Base-by-base conservation (phyloP, 2,888 invertebrate species). In the Alloplasta piceator region DNA sequence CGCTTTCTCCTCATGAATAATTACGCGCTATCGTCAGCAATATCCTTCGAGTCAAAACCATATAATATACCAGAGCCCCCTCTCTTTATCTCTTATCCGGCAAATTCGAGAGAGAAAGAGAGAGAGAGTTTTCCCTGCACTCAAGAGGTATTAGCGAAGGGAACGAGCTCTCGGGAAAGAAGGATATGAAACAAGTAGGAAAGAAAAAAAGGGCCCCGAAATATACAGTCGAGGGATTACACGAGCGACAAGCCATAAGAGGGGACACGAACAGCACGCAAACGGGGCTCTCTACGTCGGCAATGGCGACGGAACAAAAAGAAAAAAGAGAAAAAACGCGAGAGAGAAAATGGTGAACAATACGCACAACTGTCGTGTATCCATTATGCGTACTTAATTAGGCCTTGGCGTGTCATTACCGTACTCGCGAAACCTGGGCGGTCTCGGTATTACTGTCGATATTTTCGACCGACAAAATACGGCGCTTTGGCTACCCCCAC, bases 321-420 rank as follows among this genome's bases (percentile, higher is more conserved):
- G n/a, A n/a, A 10, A 46, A 64, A 55, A 75, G 50, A 12, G 36
- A 46, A 9, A 64, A 9, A 66, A 36, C 56, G 56, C n/a, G 16
- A 52, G 68, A 66, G 16, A 14, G 55, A 67, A 56, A 14, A 39
- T 52, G 70, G 39, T 67, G 82, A 14, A 88, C 89, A 89, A 86
- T 88, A 82, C 85, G 88, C 86, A 87, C 90, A 89, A 90, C 90
- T 90, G 90, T 89, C 87, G 88, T 84, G 58, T 72, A 84, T 89
- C 89, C 86, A 90, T 91, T 89, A 89, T 89, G 87, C 87, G 85
- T 85, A 88, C 89, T 89, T 90, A 90, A 91, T 91, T 91, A 91
- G 89, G 88, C 87, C 85, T 87, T 83, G 82, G 82, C 82, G 84
- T 86, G 88, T 86, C 85, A 81, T 80, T 60, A 84, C 82, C 64